phyloP scores from a whole-genome alignment of 2,797 vertebrate genomes.

The Gymnoscopelus microlampas region DNA sequence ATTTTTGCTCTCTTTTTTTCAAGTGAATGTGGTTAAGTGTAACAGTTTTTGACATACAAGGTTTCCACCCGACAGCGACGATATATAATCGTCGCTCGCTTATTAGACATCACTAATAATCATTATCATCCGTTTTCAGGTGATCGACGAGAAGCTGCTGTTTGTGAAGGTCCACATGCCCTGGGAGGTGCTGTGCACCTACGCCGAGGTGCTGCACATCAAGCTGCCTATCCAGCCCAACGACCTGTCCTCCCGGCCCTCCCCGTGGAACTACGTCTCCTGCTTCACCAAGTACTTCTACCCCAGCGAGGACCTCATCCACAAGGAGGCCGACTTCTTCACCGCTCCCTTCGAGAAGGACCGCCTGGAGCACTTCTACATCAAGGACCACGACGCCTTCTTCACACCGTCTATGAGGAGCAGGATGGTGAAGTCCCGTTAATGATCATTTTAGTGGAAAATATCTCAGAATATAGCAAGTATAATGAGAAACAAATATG shows the following conservation, averaged over 20 bases:
- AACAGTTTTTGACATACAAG: no score
- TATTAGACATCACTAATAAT: background rate
- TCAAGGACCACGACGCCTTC: constrained; percentile 85
- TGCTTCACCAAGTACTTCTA: constrained; percentile 87
- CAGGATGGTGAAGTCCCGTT: constrained; percentile 86
- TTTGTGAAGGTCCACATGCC: constrained; percentile 93
- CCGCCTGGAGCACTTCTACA: constrained; percentile 84
- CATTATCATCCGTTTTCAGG: constrained; percentile 67
- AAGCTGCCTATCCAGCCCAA: constrained; percentile 88
- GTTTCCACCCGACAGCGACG: no score
- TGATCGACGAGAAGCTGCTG: constrained; percentile 82
- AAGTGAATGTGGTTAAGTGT: no score
- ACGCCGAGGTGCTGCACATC: constrained; percentile 91
- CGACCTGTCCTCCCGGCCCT: constrained; percentile 78
- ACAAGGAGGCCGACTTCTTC: constrained; percentile 89
- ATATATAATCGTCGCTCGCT: no score
- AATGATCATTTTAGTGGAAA: background rate
- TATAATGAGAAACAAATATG: no score
- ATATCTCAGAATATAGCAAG: no score
- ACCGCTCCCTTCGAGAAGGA: constrained; percentile 92
- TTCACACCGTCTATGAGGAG: constrained; percentile 93
- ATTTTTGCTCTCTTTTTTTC: no score
- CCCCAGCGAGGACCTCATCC: constrained; percentile 86
- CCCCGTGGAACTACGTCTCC: constrained; percentile 83
- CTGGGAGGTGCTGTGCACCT: constrained; percentile 89